These are phyloP conservation scores for Heliconius congener DNA, from an alignment of 1,140 invertebrate species.

Conservation along the genomic window DNA sequence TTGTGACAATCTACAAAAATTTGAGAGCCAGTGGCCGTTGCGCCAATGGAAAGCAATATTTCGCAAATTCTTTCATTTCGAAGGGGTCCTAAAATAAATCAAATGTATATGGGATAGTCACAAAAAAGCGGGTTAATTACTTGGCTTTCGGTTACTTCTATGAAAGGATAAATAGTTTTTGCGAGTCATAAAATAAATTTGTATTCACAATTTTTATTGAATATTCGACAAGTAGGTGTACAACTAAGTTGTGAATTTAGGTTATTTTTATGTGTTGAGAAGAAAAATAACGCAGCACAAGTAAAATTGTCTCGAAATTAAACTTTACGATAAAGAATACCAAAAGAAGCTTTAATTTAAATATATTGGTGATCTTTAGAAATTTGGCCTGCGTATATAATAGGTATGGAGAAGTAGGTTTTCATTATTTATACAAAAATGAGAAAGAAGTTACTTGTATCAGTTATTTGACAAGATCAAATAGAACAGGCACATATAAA, in stretches of 20 bases:
- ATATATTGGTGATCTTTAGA: conserved; percentile 9
- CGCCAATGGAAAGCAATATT: conserved; percentile 70
- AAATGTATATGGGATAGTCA: conserved; percentile 73
- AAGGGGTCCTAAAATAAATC: conserved; percentile 78
- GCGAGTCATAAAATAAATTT: conserved; percentile 11
- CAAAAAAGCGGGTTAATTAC: conserved; percentile 79
- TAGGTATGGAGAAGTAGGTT: conserved; percentile 4
- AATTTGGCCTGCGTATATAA: neutral
- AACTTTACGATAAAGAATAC: conserved; percentile 5
- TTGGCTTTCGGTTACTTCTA: conserved; percentile 60
- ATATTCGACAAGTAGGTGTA: conserved; percentile 71
- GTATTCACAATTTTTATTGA: conserved; percentile 43
- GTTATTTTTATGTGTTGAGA: neutral
- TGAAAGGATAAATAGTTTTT: conserved; percentile 67
- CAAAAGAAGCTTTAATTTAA: conserved; percentile 18
- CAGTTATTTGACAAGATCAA: conserved; percentile 27
- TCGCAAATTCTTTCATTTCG: conserved; percentile 77
- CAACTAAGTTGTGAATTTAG: conserved; percentile 48
- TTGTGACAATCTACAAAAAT: conserved; percentile 25
- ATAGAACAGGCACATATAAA: conserved; percentile 43
- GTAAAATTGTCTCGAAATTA: conserved; percentile 3
- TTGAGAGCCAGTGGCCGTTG: conserved; percentile 54
- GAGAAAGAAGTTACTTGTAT: conserved; percentile 28
- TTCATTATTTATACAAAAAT: conserved; percentile 14
- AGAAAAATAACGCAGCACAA: conserved; percentile 14